Evolutionary conservation across 2,888 invertebrate species (phyloP), one percentile per base, ranked within the genome.

Genomic region (Conus canariensis): DNA sequence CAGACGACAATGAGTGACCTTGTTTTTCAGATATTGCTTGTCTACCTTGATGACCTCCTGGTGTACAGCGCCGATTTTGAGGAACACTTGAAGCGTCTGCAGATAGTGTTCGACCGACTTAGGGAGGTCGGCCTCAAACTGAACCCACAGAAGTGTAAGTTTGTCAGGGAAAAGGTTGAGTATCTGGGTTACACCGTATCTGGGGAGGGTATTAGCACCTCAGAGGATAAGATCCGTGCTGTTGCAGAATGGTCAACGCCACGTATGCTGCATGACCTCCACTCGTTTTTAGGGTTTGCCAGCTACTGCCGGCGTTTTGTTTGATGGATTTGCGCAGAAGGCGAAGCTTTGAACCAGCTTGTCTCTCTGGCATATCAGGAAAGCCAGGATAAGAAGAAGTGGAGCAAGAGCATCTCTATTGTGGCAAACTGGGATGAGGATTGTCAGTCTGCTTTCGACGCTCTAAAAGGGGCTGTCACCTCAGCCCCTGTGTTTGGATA

Each of bases 81-180:
- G 5, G 88, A 91, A 14, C 89, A 87, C 14, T n/a, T 92, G 7
- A n/a, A 89, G n/a, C 70, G 89, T 67, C 85, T 93, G 0, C 88
- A 88, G 22, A 60, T n/a, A 45, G 91, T 92, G 2, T 92, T 91
- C 59, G 90, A 92, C 22, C 92, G 93, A 80, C 90, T 85, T 22
- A n/a, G n/a, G 1, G 85, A 85, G n/a, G 25, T n/a, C 0, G 60
- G 85, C n/a, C 25, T 85, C 9, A 93, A 92, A 60, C 45, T 93
- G 8, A 92, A 92, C n/a, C 92, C 93, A 0, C 85, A 90, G 1
- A 94, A 93, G 82, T 93, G 92, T 82, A 86, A 88, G 25, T 58
- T 93, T n/a, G 85, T 88, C 19, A 25, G 90, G 4, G 3, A 22
- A 1, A 30, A 60, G 10, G 85, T 93, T 7, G 59, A 87, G 16